Evolutionary conservation across 2,888 invertebrate genomes (phyloP).

Genomic region (Lissocephala sabroskyi): DNA sequence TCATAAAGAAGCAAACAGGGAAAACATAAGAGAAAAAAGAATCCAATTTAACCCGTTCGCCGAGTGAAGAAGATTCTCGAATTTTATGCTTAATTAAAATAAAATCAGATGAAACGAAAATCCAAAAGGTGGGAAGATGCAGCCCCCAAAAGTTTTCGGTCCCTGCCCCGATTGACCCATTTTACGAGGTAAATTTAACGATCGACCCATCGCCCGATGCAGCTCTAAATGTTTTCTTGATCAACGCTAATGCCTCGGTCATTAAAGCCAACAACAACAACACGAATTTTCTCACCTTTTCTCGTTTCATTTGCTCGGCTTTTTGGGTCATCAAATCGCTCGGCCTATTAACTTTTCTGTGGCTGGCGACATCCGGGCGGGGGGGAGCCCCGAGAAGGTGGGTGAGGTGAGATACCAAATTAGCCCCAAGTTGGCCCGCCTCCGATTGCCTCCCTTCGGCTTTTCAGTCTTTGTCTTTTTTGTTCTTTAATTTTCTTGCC

Average conservation of each 20-base stretch:
- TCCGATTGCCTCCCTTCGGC: not conserved
- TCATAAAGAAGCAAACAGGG: not conserved
- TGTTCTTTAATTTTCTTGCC: not conserved
- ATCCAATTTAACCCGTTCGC: slow-evolving; percentile 7
- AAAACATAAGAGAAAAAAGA: not conserved
- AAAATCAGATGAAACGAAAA: not conserved
- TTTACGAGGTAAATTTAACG: not conserved
- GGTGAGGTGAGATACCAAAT: not conserved
- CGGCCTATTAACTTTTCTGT: slow-evolving; percentile 54
- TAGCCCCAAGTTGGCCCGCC: not conserved
- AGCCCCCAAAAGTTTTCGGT: no score
- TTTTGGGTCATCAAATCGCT: slow-evolving; percentile 38
- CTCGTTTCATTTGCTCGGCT: slow-evolving; percentile 25
- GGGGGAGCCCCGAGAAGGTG: no score
- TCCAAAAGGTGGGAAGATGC: not conserved
- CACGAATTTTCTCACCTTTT: slow-evolving; percentile 47
- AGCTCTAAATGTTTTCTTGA: slow-evolving; percentile 15
- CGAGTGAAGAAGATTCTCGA: not conserved
- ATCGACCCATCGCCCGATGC: no score
- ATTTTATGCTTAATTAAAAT: slow-evolving; percentile 18
- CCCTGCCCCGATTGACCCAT: no score
- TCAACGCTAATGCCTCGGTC: slow-evolving; percentile 41
- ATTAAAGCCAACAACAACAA: slow-evolving; percentile 35
- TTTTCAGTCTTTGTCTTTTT: not conserved
- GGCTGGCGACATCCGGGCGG: slow-evolving; percentile 43